Evolutionary conservation across 2,888 invertebrate species (phyloP), one percentile per base, ranked within the genome.

Genomic region (Marasmarcha lunaedactyla): DNA sequence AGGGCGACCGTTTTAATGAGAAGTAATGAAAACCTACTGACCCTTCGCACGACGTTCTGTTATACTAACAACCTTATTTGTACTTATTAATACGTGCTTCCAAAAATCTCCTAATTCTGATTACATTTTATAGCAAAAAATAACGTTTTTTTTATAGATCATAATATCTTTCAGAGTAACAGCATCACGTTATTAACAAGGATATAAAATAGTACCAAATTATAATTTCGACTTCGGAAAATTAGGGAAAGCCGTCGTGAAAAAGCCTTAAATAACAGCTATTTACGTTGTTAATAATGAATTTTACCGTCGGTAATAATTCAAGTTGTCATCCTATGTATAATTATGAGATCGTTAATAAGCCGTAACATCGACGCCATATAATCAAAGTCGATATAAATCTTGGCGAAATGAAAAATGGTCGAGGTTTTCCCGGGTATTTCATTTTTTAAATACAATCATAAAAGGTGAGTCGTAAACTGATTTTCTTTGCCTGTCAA

Each of bases 381-480:
- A 68, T 78, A 78, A 83, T 81, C 78, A 77, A 70, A 69, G 76
- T 66, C 64, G 57, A 63, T 69, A 72, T 76, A 74, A 76, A 77
- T 77, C 72, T 64, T 58, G 20, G 58, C 51, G 52, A 62, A 77
- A 81, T 76, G 73, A 78, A 78, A 71, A 73, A 68, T 63, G 67
- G 64, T 55, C 78, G 71, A 71, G 76, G 68, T 74, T 77, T 69
- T 67, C 63, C 54, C 60, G 70, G 69, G 74, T 76, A 72, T 72
- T 74, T 73, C 68, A 20, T 70, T 59, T 65, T 51, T 65, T 72
- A 69, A 76, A 72, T 68, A 68, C 66, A 61, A 56, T 58, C 70
- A 74, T 77, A 79, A 79, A 81, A 79, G 68, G 20, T 20, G 7
- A 45, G 69, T 64, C 67, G 64, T 73, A 71, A 70, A 67, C 73